Evolutionary conservation across 2,113 vertebrate genomes (phyloP).

Genomic region (Plotosus lineatus): DNA sequence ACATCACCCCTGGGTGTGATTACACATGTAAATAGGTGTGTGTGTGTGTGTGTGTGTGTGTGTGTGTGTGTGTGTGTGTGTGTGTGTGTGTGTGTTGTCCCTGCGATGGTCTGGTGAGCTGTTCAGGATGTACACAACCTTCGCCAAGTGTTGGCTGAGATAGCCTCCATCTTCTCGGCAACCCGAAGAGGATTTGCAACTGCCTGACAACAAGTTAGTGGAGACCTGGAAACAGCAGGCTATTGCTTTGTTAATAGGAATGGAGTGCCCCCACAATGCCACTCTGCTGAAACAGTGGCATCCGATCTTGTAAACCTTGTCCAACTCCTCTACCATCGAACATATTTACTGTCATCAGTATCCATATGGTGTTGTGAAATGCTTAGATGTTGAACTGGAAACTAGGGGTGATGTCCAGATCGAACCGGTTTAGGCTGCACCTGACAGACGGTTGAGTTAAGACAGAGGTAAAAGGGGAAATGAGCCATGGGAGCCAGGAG

Average conservation of each 20-base stretch:
- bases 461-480: background rate
- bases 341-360: background rate
- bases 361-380: background rate
- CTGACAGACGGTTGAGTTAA: slow-evolving; percentile 52
- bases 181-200: no score
- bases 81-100: no score
- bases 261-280: background rate
- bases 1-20: no score
- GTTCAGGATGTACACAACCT: no score
- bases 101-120: no score
- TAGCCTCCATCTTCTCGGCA: no score
- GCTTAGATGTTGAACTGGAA: slow-evolving; percentile 26
- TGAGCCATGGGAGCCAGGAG: slow-evolving; percentile 2
- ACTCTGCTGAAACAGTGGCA: background rate
- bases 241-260: background rate
- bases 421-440: slow-evolving; percentile 48
- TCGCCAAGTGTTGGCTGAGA: no score
- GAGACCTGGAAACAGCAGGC: slow-evolving; percentile 12
- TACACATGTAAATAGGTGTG: no score
- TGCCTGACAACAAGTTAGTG: background rate
- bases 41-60: no score
- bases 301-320: background rate
- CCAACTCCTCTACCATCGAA: background rate
- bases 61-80: no score
- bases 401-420: slow-evolving; percentile 29